Conservation (phyloP, 2,113 vertebrate species). For the Petroica traversi region DNA sequence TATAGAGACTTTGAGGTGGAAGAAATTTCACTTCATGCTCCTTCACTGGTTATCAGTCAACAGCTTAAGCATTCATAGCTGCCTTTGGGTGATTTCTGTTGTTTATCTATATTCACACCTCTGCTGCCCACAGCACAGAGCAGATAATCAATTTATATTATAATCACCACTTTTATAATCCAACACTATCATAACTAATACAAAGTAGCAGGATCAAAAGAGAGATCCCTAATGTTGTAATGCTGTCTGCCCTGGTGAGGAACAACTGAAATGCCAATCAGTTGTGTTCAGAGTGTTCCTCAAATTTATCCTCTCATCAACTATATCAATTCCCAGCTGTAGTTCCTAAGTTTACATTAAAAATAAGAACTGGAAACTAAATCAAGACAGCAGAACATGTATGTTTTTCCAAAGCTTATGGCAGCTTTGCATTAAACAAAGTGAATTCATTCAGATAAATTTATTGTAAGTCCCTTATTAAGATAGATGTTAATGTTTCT, state of each 20-base stretch:
- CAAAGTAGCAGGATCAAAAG: neutral
- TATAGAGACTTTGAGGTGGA: neutral
- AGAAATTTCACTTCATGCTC: neutral
- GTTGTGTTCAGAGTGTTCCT: neutral
- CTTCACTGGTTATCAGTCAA: neutral
- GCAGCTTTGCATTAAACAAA: slow-evolving; percentile 39
- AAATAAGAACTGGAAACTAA: slow-evolving; percentile 11
- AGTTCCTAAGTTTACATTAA: slow-evolving; percentile 35
- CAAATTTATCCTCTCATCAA: neutral
- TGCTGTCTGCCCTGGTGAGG: neutral
- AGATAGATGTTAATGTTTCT: neutral
- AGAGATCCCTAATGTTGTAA: neutral
- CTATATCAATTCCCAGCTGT: neutral
- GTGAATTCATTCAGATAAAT: slow-evolving; percentile 38
- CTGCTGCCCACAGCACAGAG: neutral
- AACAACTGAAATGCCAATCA: neutral
- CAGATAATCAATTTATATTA: neutral
- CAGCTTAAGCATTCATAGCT: neutral
- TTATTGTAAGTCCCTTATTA: slow-evolving; percentile 17
- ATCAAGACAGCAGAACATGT: neutral
- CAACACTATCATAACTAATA: neutral
- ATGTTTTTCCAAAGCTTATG: neutral
- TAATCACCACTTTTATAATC: neutral
- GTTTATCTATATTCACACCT: neutral
- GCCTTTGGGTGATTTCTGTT: neutral